These are phyloP conservation scores for Folsomia manolachei DNA, from an alignment of 2,888 invertebrate species.

Conservation along the genomic window DNA sequence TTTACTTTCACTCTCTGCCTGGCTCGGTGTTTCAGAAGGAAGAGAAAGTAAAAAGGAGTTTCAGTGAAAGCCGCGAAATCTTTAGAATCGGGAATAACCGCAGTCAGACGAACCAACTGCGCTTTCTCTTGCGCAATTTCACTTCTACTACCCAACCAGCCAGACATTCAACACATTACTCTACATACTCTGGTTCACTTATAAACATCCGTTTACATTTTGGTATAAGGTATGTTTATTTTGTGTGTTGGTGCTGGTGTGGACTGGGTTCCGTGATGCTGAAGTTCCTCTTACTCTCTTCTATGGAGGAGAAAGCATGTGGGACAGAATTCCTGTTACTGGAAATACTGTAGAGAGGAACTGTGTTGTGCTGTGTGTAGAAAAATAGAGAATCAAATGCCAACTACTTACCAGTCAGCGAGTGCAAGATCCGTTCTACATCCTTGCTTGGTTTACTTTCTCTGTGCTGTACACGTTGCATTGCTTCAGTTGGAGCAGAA, in stretches of 20 bases:
- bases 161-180: neutral
- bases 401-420: too few relatives aligned
- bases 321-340: too few relatives aligned
- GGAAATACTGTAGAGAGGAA: too few relatives aligned
- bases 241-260: neutral
- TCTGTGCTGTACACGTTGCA: too few relatives aligned
- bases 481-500: too few relatives aligned
- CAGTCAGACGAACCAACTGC: slow-evolving; percentile 37
- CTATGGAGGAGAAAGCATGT: too few relatives aligned
- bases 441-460: too few relatives aligned
- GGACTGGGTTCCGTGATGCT: neutral
- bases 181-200: neutral
- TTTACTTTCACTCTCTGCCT: neutral
- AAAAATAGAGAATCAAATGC: too few relatives aligned
- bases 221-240: neutral
- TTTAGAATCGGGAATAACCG: slow-evolving; percentile 43
- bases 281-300: too few relatives aligned
- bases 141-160: neutral
- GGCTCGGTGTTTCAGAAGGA: neutral
- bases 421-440: too few relatives aligned
- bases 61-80: slow-evolving; percentile 45
- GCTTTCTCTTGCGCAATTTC: slow-evolving; percentile 28
- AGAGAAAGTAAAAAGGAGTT: neutral
- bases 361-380: too few relatives aligned
- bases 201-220: too few relatives aligned